These are phyloP conservation scores for Tetranychus cinnabarinus DNA, from an alignment of 1,140 invertebrate genomes.

Conservation along the genomic window DNA sequence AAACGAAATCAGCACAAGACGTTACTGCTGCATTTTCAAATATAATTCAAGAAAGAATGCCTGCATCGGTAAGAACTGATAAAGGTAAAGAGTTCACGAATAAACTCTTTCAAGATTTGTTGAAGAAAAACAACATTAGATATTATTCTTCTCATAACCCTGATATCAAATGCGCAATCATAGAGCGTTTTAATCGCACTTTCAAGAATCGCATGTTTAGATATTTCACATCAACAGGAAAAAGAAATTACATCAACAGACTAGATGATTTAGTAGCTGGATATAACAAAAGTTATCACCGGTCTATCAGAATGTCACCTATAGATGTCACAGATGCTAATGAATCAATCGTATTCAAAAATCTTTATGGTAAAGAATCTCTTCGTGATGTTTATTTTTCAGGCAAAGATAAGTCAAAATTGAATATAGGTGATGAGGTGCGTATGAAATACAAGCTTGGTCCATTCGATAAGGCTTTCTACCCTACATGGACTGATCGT, in stretches of 20 bases:
- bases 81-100: no score
- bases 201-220: slow-evolving; percentile 19
- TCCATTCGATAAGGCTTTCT: background rate
- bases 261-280: slow-evolving; percentile 8
- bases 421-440: background rate
- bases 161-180: slow-evolving; percentile 10
- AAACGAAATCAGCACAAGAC: no score
- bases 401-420: background rate
- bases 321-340: background rate
- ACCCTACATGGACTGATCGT: background rate
- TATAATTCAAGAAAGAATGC: no score
- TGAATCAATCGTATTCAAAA: background rate
- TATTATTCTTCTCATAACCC: no score
- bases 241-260: slow-evolving; percentile 20
- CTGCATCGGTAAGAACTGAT: no score
- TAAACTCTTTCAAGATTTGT: no score
- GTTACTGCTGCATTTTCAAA: no score
- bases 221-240: slow-evolving; percentile 21
- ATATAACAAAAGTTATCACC: background rate
- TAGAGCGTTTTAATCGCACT: no score
- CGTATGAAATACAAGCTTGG: background rate
- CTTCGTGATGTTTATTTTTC: no score
- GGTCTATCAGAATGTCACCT: background rate
- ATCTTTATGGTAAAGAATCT: background rate
- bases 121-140: slow-evolving; percentile 19